Evolutionary conservation across 92 coral and sea anemone species (phyloP).

Genomic region (Epizoanthus scotinus): DNA sequence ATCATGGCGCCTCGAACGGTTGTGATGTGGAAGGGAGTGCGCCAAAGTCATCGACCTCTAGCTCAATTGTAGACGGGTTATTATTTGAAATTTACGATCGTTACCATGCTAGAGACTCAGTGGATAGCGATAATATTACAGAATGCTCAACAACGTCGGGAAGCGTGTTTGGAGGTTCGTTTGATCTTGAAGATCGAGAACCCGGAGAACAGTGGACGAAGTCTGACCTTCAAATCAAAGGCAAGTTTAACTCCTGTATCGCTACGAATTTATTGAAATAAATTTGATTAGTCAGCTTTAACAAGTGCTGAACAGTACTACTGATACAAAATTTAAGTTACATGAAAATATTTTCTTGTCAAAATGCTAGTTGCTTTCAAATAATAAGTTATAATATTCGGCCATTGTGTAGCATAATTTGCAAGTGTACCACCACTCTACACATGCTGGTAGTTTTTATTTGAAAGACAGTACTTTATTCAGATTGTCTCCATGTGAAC

Average conservation of each 20-base stretch:
- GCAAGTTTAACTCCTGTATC: constrained; percentile 36
- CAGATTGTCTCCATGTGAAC: background rate
- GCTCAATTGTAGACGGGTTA: constrained; percentile 93
- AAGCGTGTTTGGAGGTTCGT: constrained; percentile 91
- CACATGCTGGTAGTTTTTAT: no score
- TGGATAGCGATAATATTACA: constrained; percentile 97
- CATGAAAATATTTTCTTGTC: no score
- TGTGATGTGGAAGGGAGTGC: constrained; percentile 55
- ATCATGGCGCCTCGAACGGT: constrained; percentile 50
- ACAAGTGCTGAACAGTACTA: no score
- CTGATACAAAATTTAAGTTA: no score
- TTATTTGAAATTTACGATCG: constrained; percentile 96
- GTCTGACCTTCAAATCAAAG: constrained; percentile 83
- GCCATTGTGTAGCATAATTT: background rate
- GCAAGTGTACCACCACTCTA: constrained; percentile 8
- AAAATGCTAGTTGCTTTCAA: no score
- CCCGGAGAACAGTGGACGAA: constrained; percentile 90
- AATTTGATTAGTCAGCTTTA: no score
- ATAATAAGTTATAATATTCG: no score
- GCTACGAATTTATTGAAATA: no score
- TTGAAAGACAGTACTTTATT: background rate
- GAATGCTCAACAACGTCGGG: constrained; percentile 98
- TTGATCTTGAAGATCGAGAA: constrained; percentile 93
- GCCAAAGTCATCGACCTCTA: constrained; percentile 62
- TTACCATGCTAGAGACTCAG: constrained; percentile 91